These are phyloP conservation scores for Ennomos quercinarius DNA, from an alignment of 2,888 invertebrate species.

Conservation along the genomic window DNA sequence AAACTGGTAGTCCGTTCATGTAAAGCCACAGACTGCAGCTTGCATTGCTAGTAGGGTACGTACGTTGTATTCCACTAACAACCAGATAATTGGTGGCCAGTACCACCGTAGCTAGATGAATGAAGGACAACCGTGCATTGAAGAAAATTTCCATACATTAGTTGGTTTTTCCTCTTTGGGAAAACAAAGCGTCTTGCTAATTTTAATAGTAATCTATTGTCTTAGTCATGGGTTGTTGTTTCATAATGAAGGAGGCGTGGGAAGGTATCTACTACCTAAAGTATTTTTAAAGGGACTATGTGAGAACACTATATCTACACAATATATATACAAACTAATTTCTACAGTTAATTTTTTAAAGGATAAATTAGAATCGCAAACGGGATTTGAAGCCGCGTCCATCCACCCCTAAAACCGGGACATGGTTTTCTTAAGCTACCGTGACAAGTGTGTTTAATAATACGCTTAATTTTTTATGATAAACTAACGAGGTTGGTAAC, in stretches of 20 bases:
- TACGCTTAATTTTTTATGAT: too few species aligned
- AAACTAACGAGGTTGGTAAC: too few species aligned
- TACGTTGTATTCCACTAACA: too few species aligned
- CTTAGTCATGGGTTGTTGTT: conserved; percentile 49
- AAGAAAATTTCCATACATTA: conserved; percentile 56
- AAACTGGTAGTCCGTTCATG: too few species aligned
- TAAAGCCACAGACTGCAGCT: conserved; percentile 5
- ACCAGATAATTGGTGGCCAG: too few species aligned
- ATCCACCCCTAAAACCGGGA: too few species aligned
- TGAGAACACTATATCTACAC: conserved; percentile 14
- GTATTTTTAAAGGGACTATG: conserved; percentile 44
- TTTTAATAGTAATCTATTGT: conserved; percentile 46
- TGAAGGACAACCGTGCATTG: conserved; percentile 37
- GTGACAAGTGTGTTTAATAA: too few species aligned
- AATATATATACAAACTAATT: too few species aligned
- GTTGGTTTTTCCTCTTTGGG: conserved; percentile 56
- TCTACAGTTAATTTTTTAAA: neutral
- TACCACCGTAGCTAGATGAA: conserved; percentile 10
- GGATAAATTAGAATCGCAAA: too few species aligned
- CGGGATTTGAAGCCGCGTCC: too few species aligned
- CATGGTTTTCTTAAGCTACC: too few species aligned
- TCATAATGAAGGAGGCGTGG: conserved; percentile 48
- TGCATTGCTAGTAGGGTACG: too few species aligned
- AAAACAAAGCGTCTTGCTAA: conserved; percentile 47
- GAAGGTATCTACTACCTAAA: conserved; percentile 43